Base-by-base conservation (phyloP, 64 coral and sea anemone species). In the Montipora foliosa region DNA sequence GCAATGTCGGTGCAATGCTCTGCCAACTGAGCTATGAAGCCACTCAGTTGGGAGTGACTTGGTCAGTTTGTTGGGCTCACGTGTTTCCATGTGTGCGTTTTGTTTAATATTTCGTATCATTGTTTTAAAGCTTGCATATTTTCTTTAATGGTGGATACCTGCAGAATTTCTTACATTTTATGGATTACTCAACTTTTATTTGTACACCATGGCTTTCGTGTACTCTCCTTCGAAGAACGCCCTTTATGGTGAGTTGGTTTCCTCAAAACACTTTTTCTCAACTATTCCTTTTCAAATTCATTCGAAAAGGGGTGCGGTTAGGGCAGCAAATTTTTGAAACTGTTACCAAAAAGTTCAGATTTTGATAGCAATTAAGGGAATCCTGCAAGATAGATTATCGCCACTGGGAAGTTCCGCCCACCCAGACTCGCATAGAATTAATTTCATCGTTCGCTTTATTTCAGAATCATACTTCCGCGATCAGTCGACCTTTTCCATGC, bases 111-210 rank as follows among this genome's bases (percentile, higher is more conserved):
- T 37, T 37, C 2, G 44, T 7, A 48, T 57, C 6, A 8, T 6
- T 57, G 11, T 57, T 57, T 57, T 11, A 57, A 4, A 20, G 11
- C 19, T 84, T 45, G 72, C 10, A 48, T 25, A 2, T 83, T 75
- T 94, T 57, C 92, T 76, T 96, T 98, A 90, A 94, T 89, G 2
- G 14, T 88, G 9, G 24, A 49, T 64, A 98, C 97, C 97, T 69
- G 97, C 97, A 14, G 97, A 98, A 72, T 98, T 98, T 46, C 66
- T 98, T 61, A 96, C 94, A 48, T 98, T 98, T 88, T 98, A 92
- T 79, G 97, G 97, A 49, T 68, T 98, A 22, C 85, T 98, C 5
- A 98, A 98, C 74, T 98, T 96, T 69, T 98, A 98, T 50, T 66
- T 98, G 15, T 98, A 98, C 74, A 94, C 91, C 25, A 98, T 98